A percentile compares a stretch with the other conserved stretches of the same genome.
Evolutionary conservation across 2,888 invertebrate genomes (phyloP).

Genomic region (Tromatobia lineatoria): DNA sequence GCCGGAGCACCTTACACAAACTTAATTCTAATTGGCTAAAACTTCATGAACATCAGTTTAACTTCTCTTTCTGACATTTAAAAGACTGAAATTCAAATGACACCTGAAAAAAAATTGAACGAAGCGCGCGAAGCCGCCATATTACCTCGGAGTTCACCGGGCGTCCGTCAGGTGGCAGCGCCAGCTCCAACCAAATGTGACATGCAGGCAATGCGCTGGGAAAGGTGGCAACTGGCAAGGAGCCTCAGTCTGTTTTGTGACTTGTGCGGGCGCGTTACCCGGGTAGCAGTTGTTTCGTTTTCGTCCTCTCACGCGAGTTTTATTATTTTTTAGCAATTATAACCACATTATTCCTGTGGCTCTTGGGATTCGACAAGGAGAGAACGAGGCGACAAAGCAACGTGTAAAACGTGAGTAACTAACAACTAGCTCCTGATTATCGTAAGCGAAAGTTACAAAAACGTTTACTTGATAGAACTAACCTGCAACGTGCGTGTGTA

Average conservation of each 20-base stretch:
- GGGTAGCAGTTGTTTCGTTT: conserved; percentile 68
- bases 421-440: conserved; percentile 27
- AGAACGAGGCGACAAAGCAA: conserved; percentile 10
- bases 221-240: conserved; percentile 51
- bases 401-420: conserved; percentile 58
- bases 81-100: no score
- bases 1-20: no score
- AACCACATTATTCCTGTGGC: background rate
- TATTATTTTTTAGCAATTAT: conserved; percentile 24
- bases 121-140: conserved; percentile 45
- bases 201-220: conserved; percentile 54
- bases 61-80: no score
- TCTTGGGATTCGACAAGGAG: conserved; percentile 28
- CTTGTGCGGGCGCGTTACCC: conserved; percentile 75
- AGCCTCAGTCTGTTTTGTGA: conserved; percentile 80
- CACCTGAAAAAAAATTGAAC: conserved; percentile 29
- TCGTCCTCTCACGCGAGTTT: conserved; percentile 64
- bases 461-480: conserved; percentile 31
- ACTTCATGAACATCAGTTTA: no score
- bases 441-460: conserved; percentile 55
- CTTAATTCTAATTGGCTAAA: no score
- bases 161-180: conserved; percentile 37
- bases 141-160: conserved; percentile 16
- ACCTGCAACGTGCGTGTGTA: conserved; percentile 49
- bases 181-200: conserved; percentile 17